Conservation (phyloP, 2,113 vertebrate species). For the Eubucco bourcierii region DNA sequence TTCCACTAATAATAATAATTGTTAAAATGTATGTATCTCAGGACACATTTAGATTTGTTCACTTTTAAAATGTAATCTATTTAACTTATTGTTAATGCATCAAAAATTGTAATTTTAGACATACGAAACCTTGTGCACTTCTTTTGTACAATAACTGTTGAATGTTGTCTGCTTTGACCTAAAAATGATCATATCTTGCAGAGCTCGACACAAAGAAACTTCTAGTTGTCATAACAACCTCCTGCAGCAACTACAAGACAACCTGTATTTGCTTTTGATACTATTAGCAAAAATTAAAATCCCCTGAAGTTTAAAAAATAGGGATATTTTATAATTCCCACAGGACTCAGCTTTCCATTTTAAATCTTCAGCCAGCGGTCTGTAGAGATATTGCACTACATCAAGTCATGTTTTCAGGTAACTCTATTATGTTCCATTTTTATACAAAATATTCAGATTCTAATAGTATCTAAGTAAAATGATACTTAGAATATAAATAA, state of each 20-base stretch:
- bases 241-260: constrained; percentile 9
- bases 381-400: background rate
- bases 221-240: constrained; percentile 76
- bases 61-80: background rate
- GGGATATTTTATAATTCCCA: background rate
- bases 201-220: constrained; percentile 54
- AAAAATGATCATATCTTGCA: constrained; percentile 6
- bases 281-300: constrained; percentile 4
- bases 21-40: background rate
- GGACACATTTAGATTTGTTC: background rate
- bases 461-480: background rate
- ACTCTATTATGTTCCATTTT: background rate
- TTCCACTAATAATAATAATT: background rate
- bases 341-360: background rate
- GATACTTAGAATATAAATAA: background rate
- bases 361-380: background rate
- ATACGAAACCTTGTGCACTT: background rate
- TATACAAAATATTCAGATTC: background rate
- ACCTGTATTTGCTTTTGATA: constrained; percentile 21
- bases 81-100: background rate
- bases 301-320: background rate
- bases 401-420: background rate
- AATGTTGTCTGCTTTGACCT: background rate
- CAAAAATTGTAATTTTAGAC: background rate
- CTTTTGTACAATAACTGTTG: background rate